Evolutionary conservation across 2,888 invertebrate species (phyloP), one percentile per base, ranked within the genome.

Genomic region (Troides helena): DNA sequence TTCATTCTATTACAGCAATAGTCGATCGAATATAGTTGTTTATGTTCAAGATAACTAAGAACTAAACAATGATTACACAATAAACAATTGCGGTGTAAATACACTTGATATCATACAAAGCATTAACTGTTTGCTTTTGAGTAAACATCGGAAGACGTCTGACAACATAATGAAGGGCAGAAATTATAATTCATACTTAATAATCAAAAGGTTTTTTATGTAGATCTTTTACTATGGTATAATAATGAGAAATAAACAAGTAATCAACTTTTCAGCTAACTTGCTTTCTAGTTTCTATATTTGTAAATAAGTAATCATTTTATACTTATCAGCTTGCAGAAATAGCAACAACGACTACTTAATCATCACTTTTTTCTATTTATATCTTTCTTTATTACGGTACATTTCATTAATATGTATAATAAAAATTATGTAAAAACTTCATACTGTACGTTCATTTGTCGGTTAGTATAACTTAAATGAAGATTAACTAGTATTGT

Each of bases 391-490:
- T 39, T 39, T 39, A 7, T 39, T 39, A 7, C 10, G 8, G 39
- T 10, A 39, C 8, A 10, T 39, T 1, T 10, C 7, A 39, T 39
- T 7, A 10, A 39, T 10, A 39, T 10, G 10, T 39, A 39, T 7
- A 8, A 39, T 39, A 39, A 39, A 39, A 39, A 39, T 39, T 39
- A 39, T 39, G 39, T 53, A 53, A 53, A 53, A 18, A 53, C 14
- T n/a, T 53, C 53, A 17, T 5, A 53, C 14, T 62, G 57, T 62
- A 57, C 53, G 56, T 67, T 39, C 43, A 57, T 57, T 67, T n/a
- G 21, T 10, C 17, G 39, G 62, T 67, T 30, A 56, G 8, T 39
- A 56, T 4, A n/a, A 18, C 6, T 30, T n/a, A 53, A n/a, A 53
- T 53, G n/a, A 53, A 53, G 53, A 53, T 53, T n/a, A 53, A 53